Conservation (phyloP, 2,888 invertebrate species). For the Antheraea yamamai region DNA sequence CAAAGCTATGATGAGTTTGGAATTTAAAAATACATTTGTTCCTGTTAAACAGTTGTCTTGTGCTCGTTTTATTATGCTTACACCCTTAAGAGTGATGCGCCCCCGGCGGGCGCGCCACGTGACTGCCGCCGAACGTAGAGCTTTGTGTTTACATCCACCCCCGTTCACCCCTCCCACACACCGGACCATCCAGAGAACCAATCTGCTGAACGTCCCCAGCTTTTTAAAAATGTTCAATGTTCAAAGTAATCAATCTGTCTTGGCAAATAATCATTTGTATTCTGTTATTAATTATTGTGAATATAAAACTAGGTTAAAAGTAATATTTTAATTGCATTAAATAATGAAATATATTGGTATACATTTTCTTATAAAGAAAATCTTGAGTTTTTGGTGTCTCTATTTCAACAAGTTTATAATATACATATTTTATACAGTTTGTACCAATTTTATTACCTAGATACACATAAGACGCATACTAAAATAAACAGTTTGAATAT, state of each 20-base stretch:
- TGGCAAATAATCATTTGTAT: not conserved
- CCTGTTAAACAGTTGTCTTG: conserved; percentile 27
- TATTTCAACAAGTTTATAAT: too few relatives aligned
- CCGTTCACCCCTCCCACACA: conserved; percentile 39
- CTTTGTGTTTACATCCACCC: conserved; percentile 77
- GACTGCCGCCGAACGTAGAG: conserved; percentile 73
- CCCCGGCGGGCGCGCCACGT: conserved; percentile 79
- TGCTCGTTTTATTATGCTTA: conserved; percentile 40
- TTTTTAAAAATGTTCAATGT: conserved; percentile 13
- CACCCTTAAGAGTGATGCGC: conserved; percentile 79
- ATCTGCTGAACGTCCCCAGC: conserved; percentile 25
- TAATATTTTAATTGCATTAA: not conserved
- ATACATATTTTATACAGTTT: not conserved
- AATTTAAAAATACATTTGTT: not conserved
- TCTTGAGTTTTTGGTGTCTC: too few relatives aligned
- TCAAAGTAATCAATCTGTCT: not conserved
- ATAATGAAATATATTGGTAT: not conserved
- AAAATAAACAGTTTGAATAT: not conserved
- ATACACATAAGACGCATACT: not conserved
- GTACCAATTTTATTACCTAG: not conserved
- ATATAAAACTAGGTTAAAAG: not conserved
- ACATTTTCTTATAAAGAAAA: not conserved
- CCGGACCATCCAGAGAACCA: conserved; percentile 17
- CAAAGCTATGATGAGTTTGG: not conserved
- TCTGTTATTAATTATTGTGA: not conserved